Evolutionary conservation across 2,113 vertebrate species (phyloP), one percentile per base, ranked within the genome.

Genomic region (Telmatochromis sp.): DNA sequence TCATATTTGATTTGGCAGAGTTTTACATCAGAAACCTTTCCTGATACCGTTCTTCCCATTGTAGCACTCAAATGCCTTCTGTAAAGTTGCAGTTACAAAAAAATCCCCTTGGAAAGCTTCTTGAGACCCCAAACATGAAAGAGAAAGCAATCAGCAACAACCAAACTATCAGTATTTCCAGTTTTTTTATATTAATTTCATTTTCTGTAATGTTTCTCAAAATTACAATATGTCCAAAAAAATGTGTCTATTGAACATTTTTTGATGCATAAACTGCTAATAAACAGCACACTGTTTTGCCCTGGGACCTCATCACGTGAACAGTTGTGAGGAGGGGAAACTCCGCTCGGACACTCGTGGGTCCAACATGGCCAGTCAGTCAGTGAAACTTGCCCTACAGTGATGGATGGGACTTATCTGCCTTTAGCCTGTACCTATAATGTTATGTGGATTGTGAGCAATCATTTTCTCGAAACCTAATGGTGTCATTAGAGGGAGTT

Each of bases 231-330:
- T 45, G 37, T 73, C 65, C 37, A 71, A 26, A 26, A 63, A 71
- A 45, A 15, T 14, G 3, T 73, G 23, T 75, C 42, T 47, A 19
- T 28, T 75, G 40, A 75, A 75, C 40, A 17, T 26, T 28, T 26
- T 45, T 9, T 0, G 2, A 45, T 0, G 21, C 21, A 26, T 73
- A 45, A 73, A 26, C 37, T 45, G 3, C 13, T 17, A 45, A 73
- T 26, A 45, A 73, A 73, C 8, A 73, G 37, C 37, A 45, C 8
- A 4, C 37, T 42, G 12, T 73, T 73, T 73, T 26, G 13, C 37
- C 21, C 21, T 45, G 37, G 13, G 65, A 2, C 21, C 37, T 71
- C 13, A 42, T 26, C 65, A 15, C 7, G 2, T 26, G 14, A 73
- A 26, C 0, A 45, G 68, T 10, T 73, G 37, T 71, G 21, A 71